Conservation (phyloP, 2,797 vertebrate genomes). For the Florisuga fusca region DNA sequence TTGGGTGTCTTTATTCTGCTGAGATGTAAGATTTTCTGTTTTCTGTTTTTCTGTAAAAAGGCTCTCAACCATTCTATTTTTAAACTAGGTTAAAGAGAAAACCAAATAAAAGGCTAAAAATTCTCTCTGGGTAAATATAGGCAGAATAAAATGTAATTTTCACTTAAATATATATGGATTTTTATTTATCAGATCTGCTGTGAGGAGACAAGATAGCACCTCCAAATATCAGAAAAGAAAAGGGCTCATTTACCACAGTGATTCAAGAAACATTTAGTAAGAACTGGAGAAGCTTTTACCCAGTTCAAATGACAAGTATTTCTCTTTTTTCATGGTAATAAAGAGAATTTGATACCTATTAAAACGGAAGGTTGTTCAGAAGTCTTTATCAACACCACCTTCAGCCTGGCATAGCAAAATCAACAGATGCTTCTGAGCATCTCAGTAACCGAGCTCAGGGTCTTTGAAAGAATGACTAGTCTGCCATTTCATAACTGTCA, state of each 20-base stretch:
- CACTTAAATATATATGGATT: not conserved
- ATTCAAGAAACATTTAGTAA: constrained; percentile 17
- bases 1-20: not conserved
- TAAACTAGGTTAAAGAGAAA: not conserved
- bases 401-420: constrained; percentile 16
- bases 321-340: constrained; percentile 37
- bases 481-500: constrained; percentile 30
- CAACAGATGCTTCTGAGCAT: constrained; percentile 43
- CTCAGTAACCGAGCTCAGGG: not conserved
- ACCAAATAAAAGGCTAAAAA: not conserved
- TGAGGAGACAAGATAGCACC: not conserved
- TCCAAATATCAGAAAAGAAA: not conserved
- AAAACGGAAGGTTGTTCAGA: not conserved
- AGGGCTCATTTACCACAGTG: not conserved
- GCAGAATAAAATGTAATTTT: not conserved
- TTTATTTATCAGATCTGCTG: not conserved
- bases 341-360: not conserved
- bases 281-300: not conserved
- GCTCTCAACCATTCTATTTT: not conserved
- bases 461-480: constrained; percentile 22
- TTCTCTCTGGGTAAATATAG: not conserved
- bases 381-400: constrained; percentile 42
- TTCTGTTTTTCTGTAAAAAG: not conserved
- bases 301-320: not conserved
- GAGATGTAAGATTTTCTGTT: constrained; percentile 13